Evolutionary conservation across 2,113 vertebrate species (phyloP).

Genomic region (Litocranius walleri): DNA sequence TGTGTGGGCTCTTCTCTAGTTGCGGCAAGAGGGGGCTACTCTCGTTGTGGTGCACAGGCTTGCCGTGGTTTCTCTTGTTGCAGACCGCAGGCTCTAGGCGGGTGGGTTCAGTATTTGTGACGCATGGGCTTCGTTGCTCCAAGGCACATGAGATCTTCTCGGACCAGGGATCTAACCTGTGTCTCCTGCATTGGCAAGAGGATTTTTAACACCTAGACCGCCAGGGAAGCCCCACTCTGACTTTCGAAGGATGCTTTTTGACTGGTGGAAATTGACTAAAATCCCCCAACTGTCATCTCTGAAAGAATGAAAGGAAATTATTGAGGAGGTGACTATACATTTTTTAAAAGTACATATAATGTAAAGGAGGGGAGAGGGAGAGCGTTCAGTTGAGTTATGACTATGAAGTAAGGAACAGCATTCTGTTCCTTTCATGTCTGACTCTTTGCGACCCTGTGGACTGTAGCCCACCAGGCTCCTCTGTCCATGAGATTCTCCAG

Average conservation of each 20-base stretch:
- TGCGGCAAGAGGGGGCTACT: neutral
- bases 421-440: neutral
- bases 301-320: neutral
- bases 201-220: neutral
- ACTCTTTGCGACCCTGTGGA: too few species aligned
- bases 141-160: neutral
- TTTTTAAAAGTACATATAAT: neutral
- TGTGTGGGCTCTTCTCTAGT: neutral
- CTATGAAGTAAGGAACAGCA: neutral
- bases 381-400: neutral
- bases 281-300: neutral
- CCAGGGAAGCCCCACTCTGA: neutral
- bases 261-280: neutral
- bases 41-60: neutral
- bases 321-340: neutral
- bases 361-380: neutral
- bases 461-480: too few species aligned
- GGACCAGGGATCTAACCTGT: neutral
- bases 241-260: neutral
- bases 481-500: too few species aligned
- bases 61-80: neutral
- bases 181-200: neutral
- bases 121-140: neutral
- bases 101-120: neutral
- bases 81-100: neutral